These are phyloP conservation scores for Cryptocheilus praepositus DNA, from an alignment of 2,888 invertebrate genomes.

Conservation along the genomic window DNA sequence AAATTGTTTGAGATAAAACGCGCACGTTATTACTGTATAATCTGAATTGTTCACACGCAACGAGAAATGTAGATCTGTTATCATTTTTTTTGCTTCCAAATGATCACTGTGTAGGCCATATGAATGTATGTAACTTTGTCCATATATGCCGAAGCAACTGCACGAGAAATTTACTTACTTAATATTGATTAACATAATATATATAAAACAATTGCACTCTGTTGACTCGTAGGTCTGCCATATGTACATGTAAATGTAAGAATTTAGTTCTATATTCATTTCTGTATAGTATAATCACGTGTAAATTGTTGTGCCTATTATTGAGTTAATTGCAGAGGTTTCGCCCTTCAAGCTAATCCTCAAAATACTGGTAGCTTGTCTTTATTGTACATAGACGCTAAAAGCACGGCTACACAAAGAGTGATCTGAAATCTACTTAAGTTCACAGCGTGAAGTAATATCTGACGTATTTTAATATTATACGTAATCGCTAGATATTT, in stretches of 20 bases:
- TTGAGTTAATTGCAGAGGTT: conserved; percentile 36
- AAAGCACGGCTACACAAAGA: conserved; percentile 54
- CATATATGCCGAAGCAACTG: conserved; percentile 60
- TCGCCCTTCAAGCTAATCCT: conserved; percentile 28
- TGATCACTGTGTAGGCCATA: conserved; percentile 60
- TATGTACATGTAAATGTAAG: conserved; percentile 63
- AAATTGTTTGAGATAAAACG: neutral
- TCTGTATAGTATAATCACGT: conserved; percentile 55
- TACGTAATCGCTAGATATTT: conserved; percentile 44
- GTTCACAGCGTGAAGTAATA: conserved; percentile 53
- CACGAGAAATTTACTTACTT: conserved; percentile 71
- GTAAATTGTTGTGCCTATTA: conserved; percentile 48
- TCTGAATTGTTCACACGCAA: conserved; percentile 16
- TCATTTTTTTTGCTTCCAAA: conserved; percentile 55
- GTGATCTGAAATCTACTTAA: conserved; percentile 73
- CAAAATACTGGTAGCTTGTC: conserved; percentile 50
- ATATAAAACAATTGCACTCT: conserved; percentile 39
- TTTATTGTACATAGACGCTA: conserved; percentile 60
- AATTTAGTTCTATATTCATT: conserved; percentile 46
- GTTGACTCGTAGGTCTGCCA: conserved; percentile 67
- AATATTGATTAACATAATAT: conserved; percentile 59
- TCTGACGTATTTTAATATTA: conserved; percentile 45
- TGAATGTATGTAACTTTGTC: conserved; percentile 56
- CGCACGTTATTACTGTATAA: neutral
- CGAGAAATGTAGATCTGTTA: conserved; percentile 38